Conservation (phyloP, 92 coral and sea anemone species). For the Parazoanthus atlanticus region DNA sequence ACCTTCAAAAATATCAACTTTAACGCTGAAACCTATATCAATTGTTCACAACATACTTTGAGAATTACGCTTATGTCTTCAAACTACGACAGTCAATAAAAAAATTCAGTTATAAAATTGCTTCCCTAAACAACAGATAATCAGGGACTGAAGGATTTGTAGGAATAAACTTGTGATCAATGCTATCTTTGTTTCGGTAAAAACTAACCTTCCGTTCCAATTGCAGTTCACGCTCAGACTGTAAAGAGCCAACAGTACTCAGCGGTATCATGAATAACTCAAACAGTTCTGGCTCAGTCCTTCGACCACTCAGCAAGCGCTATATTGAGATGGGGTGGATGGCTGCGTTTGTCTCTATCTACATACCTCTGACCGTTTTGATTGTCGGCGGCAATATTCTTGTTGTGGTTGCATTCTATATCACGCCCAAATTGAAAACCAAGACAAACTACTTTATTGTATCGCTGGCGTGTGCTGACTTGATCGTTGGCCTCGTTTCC, state of each 20-base stretch:
- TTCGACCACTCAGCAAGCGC: neutral
- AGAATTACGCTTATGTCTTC: too few species aligned
- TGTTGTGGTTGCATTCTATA: conserved; percentile 74
- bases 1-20: too few species aligned
- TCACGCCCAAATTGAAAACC: conserved; percentile 78
- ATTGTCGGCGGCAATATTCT: conserved; percentile 66
- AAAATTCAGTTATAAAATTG: too few species aligned
- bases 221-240: neutral
- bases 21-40: too few species aligned
- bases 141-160: too few species aligned
- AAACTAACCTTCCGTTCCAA: neutral
- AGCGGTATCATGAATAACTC: neutral
- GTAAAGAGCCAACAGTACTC: neutral
- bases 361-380: conserved; percentile 47
- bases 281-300: conserved; percentile 1
- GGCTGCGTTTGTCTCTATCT: conserved; percentile 48
- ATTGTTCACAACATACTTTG: too few species aligned
- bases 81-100: too few species aligned
- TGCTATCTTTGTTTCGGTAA: neutral
- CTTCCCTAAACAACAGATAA: too few species aligned
- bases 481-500: conserved; percentile 79
- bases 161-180: neutral
- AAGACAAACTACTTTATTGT: conserved; percentile 89
- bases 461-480: conserved; percentile 83
- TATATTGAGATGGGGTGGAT: conserved; percentile 44